Conservation (phyloP, 1,140 invertebrate species). For the Himalopsyche phryganea region DNA sequence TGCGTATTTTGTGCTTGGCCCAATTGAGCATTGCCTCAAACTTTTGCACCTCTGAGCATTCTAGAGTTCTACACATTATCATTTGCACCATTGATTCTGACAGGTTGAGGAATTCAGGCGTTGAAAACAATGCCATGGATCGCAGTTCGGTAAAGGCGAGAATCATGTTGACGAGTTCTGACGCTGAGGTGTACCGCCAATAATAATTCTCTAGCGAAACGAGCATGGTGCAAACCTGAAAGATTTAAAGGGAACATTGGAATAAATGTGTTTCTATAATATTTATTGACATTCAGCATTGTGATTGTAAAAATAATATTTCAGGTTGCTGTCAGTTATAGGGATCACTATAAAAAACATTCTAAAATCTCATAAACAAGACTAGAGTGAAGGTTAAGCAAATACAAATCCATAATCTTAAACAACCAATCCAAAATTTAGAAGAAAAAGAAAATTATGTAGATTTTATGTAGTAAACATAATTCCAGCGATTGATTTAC, state of each 20-base stretch:
- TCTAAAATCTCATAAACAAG: too few species aligned
- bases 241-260: conserved; percentile 15
- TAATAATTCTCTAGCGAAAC: conserved; percentile 91
- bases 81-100: conserved; percentile 94
- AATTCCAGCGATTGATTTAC: too few species aligned
- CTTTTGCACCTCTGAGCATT: conserved; percentile 85
- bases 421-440: too few species aligned
- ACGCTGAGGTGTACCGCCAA: conserved; percentile 91
- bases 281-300: too few species aligned
- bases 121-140: conserved; percentile 78
- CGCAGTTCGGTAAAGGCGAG: conserved; percentile 84
- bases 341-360: too few species aligned
- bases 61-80: conserved; percentile 85
- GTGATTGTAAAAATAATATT: too few species aligned
- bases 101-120: conserved; percentile 76
- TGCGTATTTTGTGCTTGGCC: conserved; percentile 79
- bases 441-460: too few species aligned
- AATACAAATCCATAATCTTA: too few species aligned
- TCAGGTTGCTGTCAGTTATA: too few species aligned
- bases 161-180: conserved; percentile 92
- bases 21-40: conserved; percentile 91
- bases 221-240: conserved; percentile 84
- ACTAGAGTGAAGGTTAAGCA: too few species aligned
- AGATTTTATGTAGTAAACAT: too few species aligned
- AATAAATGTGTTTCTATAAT: too few species aligned